phyloP scores from a whole-genome alignment of 2,888 invertebrate genomes.

The Germaria angustata region DNA sequence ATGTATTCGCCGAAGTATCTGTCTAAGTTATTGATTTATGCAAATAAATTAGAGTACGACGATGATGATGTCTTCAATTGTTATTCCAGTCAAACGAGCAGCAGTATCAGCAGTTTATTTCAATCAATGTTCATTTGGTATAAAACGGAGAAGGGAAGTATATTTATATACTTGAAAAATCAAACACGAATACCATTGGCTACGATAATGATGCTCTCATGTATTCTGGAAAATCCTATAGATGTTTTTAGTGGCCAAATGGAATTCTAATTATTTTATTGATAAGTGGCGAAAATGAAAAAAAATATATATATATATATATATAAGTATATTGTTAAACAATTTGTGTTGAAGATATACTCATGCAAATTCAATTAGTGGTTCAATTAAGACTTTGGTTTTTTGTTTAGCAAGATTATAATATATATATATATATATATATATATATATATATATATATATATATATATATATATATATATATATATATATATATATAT shows the following conservation, averaged over 20 bases:
- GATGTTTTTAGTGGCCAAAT: constrained; percentile 16
- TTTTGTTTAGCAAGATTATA: too few relatives aligned
- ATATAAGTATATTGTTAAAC: too few relatives aligned
- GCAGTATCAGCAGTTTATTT: constrained; percentile 20
- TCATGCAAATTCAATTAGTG: not conserved
- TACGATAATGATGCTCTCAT: not conserved
- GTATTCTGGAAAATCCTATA: not conserved
- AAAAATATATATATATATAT: not conserved
- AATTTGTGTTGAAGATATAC: not conserved
- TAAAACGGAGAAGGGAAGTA: not conserved
- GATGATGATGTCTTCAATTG: constrained; percentile 5
- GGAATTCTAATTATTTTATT: not conserved
- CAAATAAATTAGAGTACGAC: constrained; percentile 15
- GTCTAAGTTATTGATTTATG: constrained; percentile 36
- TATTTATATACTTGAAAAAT: not conserved
- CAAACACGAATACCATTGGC: not conserved
- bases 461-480: too few relatives aligned
- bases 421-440: too few relatives aligned
- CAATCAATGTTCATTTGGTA: constrained; percentile 48
- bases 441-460: too few relatives aligned
- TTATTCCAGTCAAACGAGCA: constrained; percentile 42
- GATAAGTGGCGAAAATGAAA: not conserved
- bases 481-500: too few relatives aligned
- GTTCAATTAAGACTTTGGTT: not conserved
- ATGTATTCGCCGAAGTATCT: constrained; percentile 11